Evolutionary conservation across 2,797 vertebrate species (phyloP), one percentile per base, ranked within the genome.

Genomic region (Cephalopachus bancanus): DNA sequence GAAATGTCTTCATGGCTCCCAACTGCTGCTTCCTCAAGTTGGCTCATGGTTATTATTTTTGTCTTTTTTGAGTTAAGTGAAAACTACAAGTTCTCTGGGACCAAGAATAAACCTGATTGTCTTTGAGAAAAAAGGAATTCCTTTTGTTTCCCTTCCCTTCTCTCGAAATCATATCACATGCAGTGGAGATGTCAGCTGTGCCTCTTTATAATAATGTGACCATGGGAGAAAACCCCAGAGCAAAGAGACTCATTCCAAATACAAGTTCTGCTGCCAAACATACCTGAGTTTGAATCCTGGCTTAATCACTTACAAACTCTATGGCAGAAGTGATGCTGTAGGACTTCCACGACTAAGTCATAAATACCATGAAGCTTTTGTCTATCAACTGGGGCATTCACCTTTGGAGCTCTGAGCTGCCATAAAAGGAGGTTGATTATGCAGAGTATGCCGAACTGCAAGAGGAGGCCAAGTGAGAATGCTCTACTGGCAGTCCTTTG

Each of bases 21-120:
- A 97, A 91, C 57, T 97, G 72, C 93, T 91, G 30, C 83, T 95
- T 95, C 49, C 59, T 92, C 60, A 67, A 89, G 89, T 91, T 89
- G 67, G 75, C 55, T 97, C 81, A 26, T 60, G 44, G 83, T 83
- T 96, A 72, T 33, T 76, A 64, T 74, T 93, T 59, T 59, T 60
- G 81, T 71, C 10, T 30, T 69, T 74, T 75, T 92, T 53, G 33
- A 76, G 28, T 93, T 87, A 95, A 90, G 15, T 94, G 83, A 90
- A 97, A 96, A 93, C 78, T 75, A 80, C 19, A 17, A 96, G 64
- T 65, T 95, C 91, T 89, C 80, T 69, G 78, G 72, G 74, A 91
- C 15, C 10, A 89, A 94, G 51, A 94, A 91, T 76, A 91, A 83
- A 95, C 6, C 19, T 92, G 62, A 88, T 76, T 85, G 26, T 89